Evolutionary conservation across 1,140 invertebrate genomes (phyloP), one percentile per base, ranked within the genome.

Genomic region (Elysia chlorotica): DNA sequence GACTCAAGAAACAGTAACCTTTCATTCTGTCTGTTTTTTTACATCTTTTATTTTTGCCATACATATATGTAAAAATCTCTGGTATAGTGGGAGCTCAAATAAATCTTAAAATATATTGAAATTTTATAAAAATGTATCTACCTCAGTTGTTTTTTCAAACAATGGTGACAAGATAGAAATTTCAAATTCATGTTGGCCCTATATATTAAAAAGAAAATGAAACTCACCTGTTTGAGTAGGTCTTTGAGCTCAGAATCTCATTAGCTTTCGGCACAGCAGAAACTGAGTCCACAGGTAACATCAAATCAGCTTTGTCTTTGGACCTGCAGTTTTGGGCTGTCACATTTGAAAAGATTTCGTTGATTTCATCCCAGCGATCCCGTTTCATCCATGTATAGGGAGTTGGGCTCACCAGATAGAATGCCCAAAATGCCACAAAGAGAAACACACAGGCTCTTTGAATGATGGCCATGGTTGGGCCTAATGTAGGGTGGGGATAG

Each of bases 231-330:
- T 99, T 99, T 0, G 96, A 94, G 82, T 97, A 97, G 5, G 98
- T 92, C 1, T 96, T 96, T 5, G 77, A 76, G 25, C 77, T 81
- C 80, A 97, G 95, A 57, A 99, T 91, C 82, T 96, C 94, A 86
- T 98, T 97, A 74, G 98, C 95, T 80, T 96, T 94, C 0, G 97
- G 97, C 61, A 95, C 88, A 85, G 98, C 96, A 0, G 96, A 95
- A 0, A 99, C 92, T 0, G 93, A 89, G 76, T 95, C 93, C 56
- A 91, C 89, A 0, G 94, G 93, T 70, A 99, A 87, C 70, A 57
- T 68, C 23, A 99, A 88, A 79, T 97, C 93, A 25, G 91, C 91
- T 14, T 93, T 86, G 79, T 95, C 92, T 78, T 94, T 92, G 68
- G 97, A 95, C 66, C 91, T 92, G 85, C 97, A 98, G 87, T 98